A percentile compares a stretch with the other conserved stretches of the same genome.
Evolutionary conservation across 1,140 invertebrate species (phyloP).

Genomic region (Philotrypesis tridentata): DNA sequence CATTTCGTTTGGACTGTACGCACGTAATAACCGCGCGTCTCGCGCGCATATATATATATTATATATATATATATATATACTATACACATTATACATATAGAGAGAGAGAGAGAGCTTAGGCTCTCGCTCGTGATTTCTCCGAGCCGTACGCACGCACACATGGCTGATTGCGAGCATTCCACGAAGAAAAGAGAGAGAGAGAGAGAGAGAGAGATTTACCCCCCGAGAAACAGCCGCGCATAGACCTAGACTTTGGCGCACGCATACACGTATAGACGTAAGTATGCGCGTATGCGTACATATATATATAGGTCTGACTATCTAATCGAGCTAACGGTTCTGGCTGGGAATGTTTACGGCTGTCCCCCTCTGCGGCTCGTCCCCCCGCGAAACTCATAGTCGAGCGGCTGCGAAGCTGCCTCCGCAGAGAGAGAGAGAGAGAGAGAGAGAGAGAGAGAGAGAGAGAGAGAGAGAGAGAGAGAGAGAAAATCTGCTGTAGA

Average conservation of each 20-base stretch:
- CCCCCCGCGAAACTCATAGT: background rate
- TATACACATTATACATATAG: too few relatives aligned
- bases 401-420: too few relatives aligned
- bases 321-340: constrained; percentile 42
- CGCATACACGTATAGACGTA: background rate
- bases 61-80: too few relatives aligned
- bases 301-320: background rate
- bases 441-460: too few relatives aligned
- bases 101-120: too few relatives aligned
- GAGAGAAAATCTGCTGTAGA: background rate
- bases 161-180: background rate
- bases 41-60: background rate
- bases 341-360: constrained; percentile 32
- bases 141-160: background rate
- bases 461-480: background rate
- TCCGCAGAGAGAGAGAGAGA: too few relatives aligned
- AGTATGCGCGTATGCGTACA: background rate
- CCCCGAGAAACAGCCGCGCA: background rate
- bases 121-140: background rate
- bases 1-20: background rate
- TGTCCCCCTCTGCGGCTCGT: background rate
- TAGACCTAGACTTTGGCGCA: background rate
- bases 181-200: constrained; percentile 5
- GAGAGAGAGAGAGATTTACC: background rate
- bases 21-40: background rate